Evolutionary conservation across 2,797 vertebrate genomes (phyloP).

Genomic region (Sylvia borin): DNA sequence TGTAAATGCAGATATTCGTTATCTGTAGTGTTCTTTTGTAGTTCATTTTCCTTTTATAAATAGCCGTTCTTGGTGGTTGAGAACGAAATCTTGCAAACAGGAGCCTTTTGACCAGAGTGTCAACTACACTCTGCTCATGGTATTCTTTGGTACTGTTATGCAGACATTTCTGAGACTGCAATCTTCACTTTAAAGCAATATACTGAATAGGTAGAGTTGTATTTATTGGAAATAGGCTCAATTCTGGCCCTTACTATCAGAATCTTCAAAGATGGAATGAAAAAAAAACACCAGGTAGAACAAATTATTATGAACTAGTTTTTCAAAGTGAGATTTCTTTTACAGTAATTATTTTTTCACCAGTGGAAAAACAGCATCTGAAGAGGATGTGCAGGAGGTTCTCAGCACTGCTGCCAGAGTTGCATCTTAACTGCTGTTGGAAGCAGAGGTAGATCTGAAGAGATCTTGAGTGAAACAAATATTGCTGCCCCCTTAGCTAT

Average conservation of each 20-base stretch:
- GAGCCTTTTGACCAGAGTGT: background rate
- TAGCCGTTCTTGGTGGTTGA: background rate
- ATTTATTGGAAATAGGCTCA: background rate
- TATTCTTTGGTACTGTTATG: background rate
- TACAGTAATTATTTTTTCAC: background rate
- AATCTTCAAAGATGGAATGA: background rate
- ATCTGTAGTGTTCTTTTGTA: background rate
- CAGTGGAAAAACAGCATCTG: background rate
- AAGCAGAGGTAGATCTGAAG: background rate
- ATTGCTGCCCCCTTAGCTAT: background rate
- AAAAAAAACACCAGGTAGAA: background rate
- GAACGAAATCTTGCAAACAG: background rate
- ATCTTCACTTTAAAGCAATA: background rate
- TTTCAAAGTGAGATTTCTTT: background rate
- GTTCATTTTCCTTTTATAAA: background rate
- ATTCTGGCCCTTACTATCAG: background rate
- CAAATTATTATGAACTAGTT: background rate
- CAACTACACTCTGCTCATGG: fast-evolving
- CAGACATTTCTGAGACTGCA: background rate
- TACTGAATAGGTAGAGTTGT: background rate
- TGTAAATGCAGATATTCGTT: background rate
- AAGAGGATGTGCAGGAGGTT: background rate
- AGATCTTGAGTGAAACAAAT: background rate
- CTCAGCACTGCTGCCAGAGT: background rate
- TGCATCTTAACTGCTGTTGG: background rate